These are phyloP conservation scores for Ophion ellenae DNA, from an alignment of 2,888 invertebrate genomes.

Conservation along the genomic window DNA sequence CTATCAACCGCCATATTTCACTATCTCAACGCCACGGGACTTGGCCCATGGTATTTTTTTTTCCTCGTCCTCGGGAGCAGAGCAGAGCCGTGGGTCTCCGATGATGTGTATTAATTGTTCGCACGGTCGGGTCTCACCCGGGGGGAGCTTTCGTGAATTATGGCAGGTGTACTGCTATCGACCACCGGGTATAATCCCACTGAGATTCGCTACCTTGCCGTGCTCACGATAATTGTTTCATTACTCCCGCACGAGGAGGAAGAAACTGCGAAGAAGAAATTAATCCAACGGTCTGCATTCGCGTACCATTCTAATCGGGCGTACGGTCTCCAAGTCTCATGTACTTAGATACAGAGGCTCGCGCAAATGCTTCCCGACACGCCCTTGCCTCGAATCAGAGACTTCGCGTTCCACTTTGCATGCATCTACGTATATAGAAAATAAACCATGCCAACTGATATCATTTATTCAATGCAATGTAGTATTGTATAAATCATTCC, in stretches of 20 bases:
- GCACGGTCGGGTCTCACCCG: constrained; percentile 6
- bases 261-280: constrained; percentile 26
- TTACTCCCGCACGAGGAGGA: constrained; percentile 22
- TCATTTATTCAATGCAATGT: not conserved
- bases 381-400: constrained; percentile 53
- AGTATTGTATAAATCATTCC: not conserved
- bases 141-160: constrained; percentile 46
- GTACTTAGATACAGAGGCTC: constrained; percentile 10
- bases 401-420: constrained; percentile 44
- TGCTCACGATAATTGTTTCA: constrained; percentile 50
- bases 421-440: not conserved
- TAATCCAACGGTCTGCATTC: constrained; percentile 37
- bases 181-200: constrained; percentile 21
- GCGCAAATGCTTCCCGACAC: constrained; percentile 13
- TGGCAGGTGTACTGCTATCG: constrained; percentile 27
- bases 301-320: constrained; percentile 40
- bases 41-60: constrained; percentile 22
- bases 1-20: constrained; percentile 37
- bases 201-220: constrained; percentile 1
- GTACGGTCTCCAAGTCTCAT: constrained; percentile 23
- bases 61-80: constrained; percentile 9
- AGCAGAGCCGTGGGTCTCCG: not conserved
- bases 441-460: not conserved
- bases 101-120: constrained; percentile 55
- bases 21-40: constrained; percentile 4